phyloP scores from a whole-genome alignment of 2,797 vertebrate species.

The Urocyon cinereoargenteus region DNA sequence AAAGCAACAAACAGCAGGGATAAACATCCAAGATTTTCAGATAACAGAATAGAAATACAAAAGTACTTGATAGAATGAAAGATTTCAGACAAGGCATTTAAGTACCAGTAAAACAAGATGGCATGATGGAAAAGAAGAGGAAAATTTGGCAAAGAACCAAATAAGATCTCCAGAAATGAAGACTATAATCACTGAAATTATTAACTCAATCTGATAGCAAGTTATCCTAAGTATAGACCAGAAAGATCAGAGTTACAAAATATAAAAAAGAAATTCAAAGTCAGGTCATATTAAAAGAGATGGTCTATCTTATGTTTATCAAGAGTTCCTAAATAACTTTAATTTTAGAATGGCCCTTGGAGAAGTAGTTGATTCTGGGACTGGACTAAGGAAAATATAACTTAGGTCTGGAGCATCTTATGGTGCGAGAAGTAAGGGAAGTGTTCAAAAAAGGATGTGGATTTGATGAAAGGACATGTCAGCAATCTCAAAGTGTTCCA shows the following conservation, averaged over 20 bases:
- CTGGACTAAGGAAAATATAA: not conserved
- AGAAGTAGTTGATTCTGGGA: not conserved
- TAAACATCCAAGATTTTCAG: not conserved
- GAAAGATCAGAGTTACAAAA: not conserved
- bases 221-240: not conserved
- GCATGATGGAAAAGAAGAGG: not conserved
- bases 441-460: not conserved
- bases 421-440: not conserved
- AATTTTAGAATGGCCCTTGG: not conserved
- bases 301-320: not conserved
- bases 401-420: not conserved
- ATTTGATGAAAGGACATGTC: not conserved
- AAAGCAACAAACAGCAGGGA: not conserved
- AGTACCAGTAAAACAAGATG: not conserved
- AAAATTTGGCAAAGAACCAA: not conserved
- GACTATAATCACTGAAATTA: not conserved
- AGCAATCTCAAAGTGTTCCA: not conserved
- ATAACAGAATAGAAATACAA: not conserved
- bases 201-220: not conserved
- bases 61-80: constrained; percentile 9
- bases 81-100: not conserved
- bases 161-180: not conserved
- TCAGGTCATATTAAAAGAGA: not conserved
- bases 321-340: not conserved
- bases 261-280: constrained; percentile 7